Base-by-base conservation (phyloP, 2,797 vertebrate genomes). In the Adrianichthys oophorus region DNA sequence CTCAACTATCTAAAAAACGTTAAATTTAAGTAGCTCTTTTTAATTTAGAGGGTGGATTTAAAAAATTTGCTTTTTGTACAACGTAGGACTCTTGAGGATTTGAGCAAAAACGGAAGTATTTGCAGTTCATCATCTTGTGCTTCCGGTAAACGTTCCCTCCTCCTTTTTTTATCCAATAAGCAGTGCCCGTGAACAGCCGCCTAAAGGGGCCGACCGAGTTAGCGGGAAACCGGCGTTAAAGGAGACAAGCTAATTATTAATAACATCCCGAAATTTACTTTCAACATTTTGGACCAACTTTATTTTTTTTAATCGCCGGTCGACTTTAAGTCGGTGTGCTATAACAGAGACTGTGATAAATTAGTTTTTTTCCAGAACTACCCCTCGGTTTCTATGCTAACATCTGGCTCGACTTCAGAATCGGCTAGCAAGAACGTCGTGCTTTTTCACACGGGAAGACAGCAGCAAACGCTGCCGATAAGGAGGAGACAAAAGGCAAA, bases 211-310 rank as follows among this genome's bases (percentile, higher is more conserved):
- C 58, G 54, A 41, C 15, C n/a, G 52, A 70, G 71, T 87, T 86
- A 87, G 90, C 91, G 90, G 89, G 90, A 90, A 92, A 88, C 60
- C 16, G 41, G 52, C 18, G n/a, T 15, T 10, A 6, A 32, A 32
- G 32, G 32, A 12, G 32, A 32, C 32, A 32, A 12, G 32, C 32
- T 32, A 10, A 32, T 12, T 12, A 26, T 26, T 7, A 32, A 12
- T 32, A 32, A 32, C 10, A 12, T 12, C 8, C 32, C 32, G 8
- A 32, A 3, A 32, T 32, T 32, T 32, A 32, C 2, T 32, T 3
- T 32, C 8, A 10, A 12, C 10, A 10, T 12, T 5, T 5, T 1
- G 2, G 0, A 17, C 18, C 45, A 0, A 37, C 18, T 6, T 0
- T 4, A 23, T 48, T 21, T 2, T 2, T 0, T 2, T 8, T 3